Evolutionary conservation across 2,797 vertebrate species (phyloP).

Genomic region (Chelidonichthys spinosus): DNA sequence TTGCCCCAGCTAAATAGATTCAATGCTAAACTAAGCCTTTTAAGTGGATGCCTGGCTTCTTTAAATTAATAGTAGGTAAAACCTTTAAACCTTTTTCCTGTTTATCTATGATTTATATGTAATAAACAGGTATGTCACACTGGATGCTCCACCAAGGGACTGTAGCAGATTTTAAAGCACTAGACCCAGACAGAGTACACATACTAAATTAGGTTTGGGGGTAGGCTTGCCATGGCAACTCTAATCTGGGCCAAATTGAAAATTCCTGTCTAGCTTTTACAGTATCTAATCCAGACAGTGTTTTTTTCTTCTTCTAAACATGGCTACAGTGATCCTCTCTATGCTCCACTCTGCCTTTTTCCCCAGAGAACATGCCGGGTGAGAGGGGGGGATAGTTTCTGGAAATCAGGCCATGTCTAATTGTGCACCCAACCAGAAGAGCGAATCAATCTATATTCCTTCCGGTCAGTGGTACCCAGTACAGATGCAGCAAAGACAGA

Average conservation of each 20-base stretch:
- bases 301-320: conserved; percentile 40
- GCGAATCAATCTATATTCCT: conserved; percentile 73
- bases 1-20: background rate
- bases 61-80: background rate
- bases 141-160: background rate
- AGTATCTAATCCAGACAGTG: conserved; percentile 61
- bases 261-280: conserved; percentile 46
- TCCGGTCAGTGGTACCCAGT: conserved; percentile 67
- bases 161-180: conserved; percentile 17
- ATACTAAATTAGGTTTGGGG: conserved; percentile 31
- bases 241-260: conserved; percentile 62
- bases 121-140: conserved; percentile 1
- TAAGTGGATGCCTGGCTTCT: background rate
- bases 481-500: conserved; percentile 34
- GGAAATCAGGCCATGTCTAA: conserved; percentile 65
- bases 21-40: background rate
- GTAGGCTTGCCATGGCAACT: conserved; percentile 33
- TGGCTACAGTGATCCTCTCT: conserved; percentile 21
- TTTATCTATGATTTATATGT: background rate
- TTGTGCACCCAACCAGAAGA: conserved; percentile 74
- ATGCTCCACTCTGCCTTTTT: conserved; percentile 21
- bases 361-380: conserved; percentile 29
- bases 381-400: conserved; percentile 29
- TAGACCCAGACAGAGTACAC: conserved; percentile 10
- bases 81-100: background rate